Conservation (phyloP, 2,113 vertebrate genomes). For the Trachemys scripta region DNA sequence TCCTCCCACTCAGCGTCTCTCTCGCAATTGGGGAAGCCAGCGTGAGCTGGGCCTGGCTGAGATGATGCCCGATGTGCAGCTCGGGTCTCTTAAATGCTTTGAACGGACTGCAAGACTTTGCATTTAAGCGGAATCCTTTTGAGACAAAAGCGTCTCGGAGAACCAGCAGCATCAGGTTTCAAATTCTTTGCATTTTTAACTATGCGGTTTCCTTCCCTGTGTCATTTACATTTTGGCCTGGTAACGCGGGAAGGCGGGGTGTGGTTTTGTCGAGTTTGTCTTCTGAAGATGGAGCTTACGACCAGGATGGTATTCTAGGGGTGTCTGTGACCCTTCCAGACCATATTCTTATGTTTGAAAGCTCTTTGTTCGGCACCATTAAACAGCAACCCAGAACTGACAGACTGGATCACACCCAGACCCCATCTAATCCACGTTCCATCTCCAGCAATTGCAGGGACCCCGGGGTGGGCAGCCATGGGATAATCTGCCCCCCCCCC, state of each 20-base stretch:
- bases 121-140: too few species aligned
- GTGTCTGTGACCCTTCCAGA: neutral
- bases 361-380: neutral
- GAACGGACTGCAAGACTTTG: too few species aligned
- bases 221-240: neutral
- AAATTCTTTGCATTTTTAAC: neutral
- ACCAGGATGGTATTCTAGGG: neutral
- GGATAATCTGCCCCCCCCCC: neutral
- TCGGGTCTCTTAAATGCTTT: too few species aligned
- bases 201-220: neutral
- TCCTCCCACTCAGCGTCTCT: neutral
- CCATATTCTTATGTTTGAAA: neutral
- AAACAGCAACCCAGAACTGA: neutral
- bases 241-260: accelerated
- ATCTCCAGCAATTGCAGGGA: neutral
- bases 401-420: neutral
- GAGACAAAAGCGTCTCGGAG: too few species aligned
- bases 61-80: too few species aligned
- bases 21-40: neutral
- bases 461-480: neutral
- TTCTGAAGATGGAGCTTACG: too few species aligned
- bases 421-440: neutral
- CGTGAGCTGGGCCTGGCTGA: neutral
- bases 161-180: neutral
- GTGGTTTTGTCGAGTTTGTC: neutral